Percentiles rank a stretch among this genome's conserved stretches.
Conservation (phyloP, 2,888 invertebrate genomes). For the Alentia gelatinosa region DNA sequence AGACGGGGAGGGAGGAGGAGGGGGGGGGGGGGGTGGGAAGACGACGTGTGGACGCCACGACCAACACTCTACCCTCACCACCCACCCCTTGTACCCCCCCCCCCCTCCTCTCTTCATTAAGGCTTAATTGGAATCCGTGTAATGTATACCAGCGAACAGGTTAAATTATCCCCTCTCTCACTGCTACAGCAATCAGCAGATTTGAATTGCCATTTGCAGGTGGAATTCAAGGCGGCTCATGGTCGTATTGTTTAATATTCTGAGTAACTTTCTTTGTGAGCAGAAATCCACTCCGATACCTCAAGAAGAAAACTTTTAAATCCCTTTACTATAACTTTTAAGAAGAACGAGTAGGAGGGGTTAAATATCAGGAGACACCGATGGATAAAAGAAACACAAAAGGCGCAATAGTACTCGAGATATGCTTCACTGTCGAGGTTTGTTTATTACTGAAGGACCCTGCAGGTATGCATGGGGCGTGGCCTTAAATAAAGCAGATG, state of each 20-base stretch:
- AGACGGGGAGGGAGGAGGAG: background rate
- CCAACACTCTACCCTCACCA: background rate
- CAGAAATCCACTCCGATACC: background rate
- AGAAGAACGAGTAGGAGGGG: too few species aligned
- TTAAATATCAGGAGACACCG: too few species aligned
- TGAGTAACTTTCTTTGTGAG: background rate
- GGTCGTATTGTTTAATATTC: conserved; percentile 14
- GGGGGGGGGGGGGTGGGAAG: background rate
- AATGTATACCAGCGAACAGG: background rate
- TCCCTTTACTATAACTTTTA: too few species aligned
- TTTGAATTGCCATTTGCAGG: conserved; percentile 4
- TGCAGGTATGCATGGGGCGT: too few species aligned
- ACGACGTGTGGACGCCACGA: background rate
- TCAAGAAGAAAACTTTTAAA: background rate
- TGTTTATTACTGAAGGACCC: too few species aligned
- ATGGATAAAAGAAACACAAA: too few species aligned
- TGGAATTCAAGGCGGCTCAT: background rate
- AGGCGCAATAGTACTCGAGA: too few species aligned
- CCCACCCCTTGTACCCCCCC: background rate
- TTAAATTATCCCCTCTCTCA: background rate
- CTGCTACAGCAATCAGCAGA: background rate
- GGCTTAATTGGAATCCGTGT: background rate
- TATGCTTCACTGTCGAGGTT: too few species aligned
- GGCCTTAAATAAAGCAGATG: too few species aligned
- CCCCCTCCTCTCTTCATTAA: background rate